Evolutionary conservation across 2,113 vertebrate genomes (phyloP).

Genomic region (Choloepus hoffmanni): DNA sequence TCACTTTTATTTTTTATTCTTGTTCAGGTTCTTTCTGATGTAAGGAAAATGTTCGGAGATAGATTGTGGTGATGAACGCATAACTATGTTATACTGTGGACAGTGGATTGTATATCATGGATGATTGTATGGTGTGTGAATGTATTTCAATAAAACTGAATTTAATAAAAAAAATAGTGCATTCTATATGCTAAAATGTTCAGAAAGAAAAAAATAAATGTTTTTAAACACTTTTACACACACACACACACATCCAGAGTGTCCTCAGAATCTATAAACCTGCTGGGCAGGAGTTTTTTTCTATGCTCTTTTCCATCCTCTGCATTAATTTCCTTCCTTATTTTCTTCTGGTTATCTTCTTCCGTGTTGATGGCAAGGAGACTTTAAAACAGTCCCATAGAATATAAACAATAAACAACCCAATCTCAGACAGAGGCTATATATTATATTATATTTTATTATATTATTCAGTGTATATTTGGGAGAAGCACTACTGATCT

Average conservation of each 20-base stretch:
- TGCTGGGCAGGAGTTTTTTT: neutral
- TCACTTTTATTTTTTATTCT: no score
- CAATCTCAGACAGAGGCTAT: neutral
- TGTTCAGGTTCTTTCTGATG: no score
- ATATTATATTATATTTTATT: no score
- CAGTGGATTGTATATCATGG: no score
- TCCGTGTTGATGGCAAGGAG: neutral
- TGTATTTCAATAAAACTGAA: no score
- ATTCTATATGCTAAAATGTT: neutral
- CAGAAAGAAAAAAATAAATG: neutral
- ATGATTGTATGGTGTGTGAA: no score
- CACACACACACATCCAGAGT: neutral
- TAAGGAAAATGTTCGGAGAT: no score
- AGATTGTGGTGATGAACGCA: no score
- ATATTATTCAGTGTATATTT: neutral
- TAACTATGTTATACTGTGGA: no score
- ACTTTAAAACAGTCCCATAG: neutral
- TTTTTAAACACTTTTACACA: neutral
- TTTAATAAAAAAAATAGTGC: neutral
- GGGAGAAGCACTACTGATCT: neutral
- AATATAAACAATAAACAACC: neutral
- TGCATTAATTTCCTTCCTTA: neutral
- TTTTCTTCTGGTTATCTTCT: neutral
- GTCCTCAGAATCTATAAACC: neutral
- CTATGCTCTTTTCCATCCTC: neutral